Evolutionary conservation across 1,140 invertebrate species (phyloP).

Genomic region (Aporrectodea caliginosa): DNA sequence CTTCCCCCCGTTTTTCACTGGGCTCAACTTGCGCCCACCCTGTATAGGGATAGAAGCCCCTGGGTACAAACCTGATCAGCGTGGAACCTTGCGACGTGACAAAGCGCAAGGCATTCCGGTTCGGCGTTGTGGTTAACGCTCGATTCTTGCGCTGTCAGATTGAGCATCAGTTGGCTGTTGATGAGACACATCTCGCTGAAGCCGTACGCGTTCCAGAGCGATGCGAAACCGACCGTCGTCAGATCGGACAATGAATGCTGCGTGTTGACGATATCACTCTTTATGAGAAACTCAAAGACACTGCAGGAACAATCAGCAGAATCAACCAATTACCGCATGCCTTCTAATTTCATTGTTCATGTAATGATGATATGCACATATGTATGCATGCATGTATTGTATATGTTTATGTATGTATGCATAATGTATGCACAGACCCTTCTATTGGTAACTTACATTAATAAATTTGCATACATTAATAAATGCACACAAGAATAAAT

Average conservation of each 20-base stretch:
- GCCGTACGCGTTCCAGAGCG: constrained; percentile 80
- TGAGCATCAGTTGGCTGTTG: constrained; percentile 71
- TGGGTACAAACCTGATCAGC: constrained; percentile 60
- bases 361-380: too few species aligned
- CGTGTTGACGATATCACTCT: constrained; percentile 79
- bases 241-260: constrained; percentile 77
- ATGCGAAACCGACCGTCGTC: constrained; percentile 71
- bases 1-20: too few species aligned
- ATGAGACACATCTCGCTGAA: constrained; percentile 70
- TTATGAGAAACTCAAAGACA: constrained; percentile 69
- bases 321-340: too few species aligned
- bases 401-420: too few species aligned
- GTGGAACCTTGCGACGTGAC: constrained; percentile 66
- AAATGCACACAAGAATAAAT: too few species aligned
- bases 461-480: too few species aligned
- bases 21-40: too few species aligned
- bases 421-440: too few species aligned
- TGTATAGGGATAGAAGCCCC: too few species aligned
- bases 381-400: too few species aligned
- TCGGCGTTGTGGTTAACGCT: constrained; percentile 65
- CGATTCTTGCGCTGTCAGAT: constrained; percentile 65
- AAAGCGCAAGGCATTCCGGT: constrained; percentile 67
- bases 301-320: constrained; percentile 45
- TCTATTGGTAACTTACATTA: too few species aligned
- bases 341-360: too few species aligned